A percentile compares a stretch with the other conserved stretches of the same genome.
Conservation (phyloP, 2,888 invertebrate species). For the Ypsolopha sequella region DNA sequence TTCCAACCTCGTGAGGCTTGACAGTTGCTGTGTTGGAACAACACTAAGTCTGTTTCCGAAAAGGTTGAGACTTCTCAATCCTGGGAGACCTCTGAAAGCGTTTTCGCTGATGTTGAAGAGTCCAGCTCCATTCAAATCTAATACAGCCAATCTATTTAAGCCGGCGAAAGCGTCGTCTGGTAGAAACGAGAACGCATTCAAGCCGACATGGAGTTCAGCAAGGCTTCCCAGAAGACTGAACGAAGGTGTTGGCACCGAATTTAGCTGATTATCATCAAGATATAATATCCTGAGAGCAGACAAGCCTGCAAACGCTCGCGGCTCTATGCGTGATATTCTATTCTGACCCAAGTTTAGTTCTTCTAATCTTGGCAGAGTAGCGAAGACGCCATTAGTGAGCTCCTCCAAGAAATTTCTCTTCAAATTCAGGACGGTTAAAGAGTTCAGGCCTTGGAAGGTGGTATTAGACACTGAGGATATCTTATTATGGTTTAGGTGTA, state of each 20-base stretch:
- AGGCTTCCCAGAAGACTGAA: slow-evolving; percentile 81
- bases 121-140: slow-evolving; percentile 86
- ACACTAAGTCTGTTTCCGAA: slow-evolving; percentile 82
- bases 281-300: slow-evolving; percentile 83
- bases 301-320: slow-evolving; percentile 81
- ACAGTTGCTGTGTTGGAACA: slow-evolving; percentile 82
- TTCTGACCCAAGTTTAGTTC: slow-evolving; percentile 90
- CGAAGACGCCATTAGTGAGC: slow-evolving; percentile 80
- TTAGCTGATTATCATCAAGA: slow-evolving; percentile 87
- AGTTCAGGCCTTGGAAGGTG: slow-evolving; percentile 83
- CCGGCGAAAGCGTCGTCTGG: slow-evolving; percentile 85
- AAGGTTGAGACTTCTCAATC: slow-evolving; percentile 81
- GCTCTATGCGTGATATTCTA: slow-evolving; percentile 84
- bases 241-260: slow-evolving; percentile 80
- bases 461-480: slow-evolving; percentile 83
- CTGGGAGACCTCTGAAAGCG: slow-evolving; percentile 81
- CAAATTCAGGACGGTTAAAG: slow-evolving; percentile 83
- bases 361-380: slow-evolving; percentile 80
- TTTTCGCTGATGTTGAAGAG: slow-evolving; percentile 82
- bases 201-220: slow-evolving; percentile 87
- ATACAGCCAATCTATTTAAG: slow-evolving; percentile 78
- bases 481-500: slow-evolving; percentile 88
- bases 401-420: slow-evolving; percentile 86
- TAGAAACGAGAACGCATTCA: slow-evolving; percentile 83
- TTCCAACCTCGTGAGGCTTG: slow-evolving; percentile 79